Evolutionary conservation across 92 coral and sea anemone genomes (phyloP), one percentile per base, ranked within the genome.

Genomic region (Palythoa grandis): DNA sequence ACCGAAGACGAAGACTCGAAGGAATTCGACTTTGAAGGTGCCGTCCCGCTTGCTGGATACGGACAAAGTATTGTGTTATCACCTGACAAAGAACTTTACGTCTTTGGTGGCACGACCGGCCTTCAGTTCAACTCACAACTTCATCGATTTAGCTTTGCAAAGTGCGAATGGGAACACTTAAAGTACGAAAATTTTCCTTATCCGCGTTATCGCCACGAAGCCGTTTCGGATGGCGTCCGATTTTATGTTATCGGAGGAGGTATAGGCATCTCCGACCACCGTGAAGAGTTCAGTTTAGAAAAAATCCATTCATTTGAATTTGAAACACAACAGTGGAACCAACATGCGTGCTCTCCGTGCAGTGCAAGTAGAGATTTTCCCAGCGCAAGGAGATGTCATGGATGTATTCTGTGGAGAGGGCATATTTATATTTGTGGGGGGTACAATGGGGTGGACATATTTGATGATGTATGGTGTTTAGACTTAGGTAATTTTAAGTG

Each of bases 51-150:
- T n/a, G 87, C 96, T 37, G 95, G 99, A 3, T 97, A 97, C 76
- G 99, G 99, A 16, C 99, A 97, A 83, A 89, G 98, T 82, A 92
- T 92, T 90, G 95, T 92, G 29, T 79, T 97, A 23, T 95, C 97
- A 29, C 89, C 93, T 2, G 97, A 95, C 35, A 90, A 91, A 50
- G 93, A 92, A n/a, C 88, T 97, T 71, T 97, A 93, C 70, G 91
- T 97, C 10, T 97, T 97, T 72, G 96, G 97, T 11, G 99, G 99
- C 8, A 97, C 99, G 38, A 93, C 95, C 56, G 99, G 99, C 16
- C 87, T 86, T 56, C 90, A 87, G 86, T 97, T 95, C 43, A 90
- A 93, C 86, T 91, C 93, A 11, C 88, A 87, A 39, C 84, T 97
- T 60, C 89, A 90, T 83, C 91, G 92, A 38, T 90, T 95, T 60